Evolutionary conservation across 2,797 vertebrate species (phyloP).

Genomic region (Pipistrellus pipistrellus): DNA sequence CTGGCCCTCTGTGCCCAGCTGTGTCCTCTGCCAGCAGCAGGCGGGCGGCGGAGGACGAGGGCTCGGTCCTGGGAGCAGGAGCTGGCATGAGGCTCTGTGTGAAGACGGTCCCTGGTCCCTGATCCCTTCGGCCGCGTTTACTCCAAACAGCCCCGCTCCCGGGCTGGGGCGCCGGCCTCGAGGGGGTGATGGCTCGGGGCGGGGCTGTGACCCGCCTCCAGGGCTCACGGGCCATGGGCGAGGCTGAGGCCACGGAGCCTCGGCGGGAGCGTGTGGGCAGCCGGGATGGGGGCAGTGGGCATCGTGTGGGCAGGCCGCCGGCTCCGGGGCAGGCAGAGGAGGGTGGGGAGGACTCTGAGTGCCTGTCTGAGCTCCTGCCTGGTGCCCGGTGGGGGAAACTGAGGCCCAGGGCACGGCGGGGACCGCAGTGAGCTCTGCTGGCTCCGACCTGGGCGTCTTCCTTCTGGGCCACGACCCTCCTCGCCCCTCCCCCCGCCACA

Average conservation of each 20-base stretch:
- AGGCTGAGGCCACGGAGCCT: background rate
- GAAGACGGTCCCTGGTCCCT: too few relatives aligned
- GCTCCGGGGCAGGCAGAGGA: background rate
- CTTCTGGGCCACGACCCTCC: background rate
- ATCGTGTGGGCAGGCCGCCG: background rate
- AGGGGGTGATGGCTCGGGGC: rapidly evolving
- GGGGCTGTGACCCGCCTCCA: background rate
- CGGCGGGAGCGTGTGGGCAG: background rate
- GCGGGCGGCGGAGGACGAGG: too few relatives aligned
- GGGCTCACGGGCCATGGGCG: background rate
- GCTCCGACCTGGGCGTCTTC: background rate
- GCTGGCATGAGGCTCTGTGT: too few relatives aligned
- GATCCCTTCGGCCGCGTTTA: too few relatives aligned
- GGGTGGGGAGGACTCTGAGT: rapidly evolving
- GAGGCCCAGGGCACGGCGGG: background rate
- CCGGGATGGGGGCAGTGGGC: rapidly evolving
- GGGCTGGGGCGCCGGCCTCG: too few relatives aligned
- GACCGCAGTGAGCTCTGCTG: background rate
- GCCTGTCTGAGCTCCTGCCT: rapidly evolving
- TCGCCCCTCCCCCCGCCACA: too few relatives aligned
- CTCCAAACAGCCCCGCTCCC: too few relatives aligned
- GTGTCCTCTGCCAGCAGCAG: background rate
- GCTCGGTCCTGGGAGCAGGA: too few relatives aligned
- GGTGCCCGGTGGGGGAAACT: background rate
- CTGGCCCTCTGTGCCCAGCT: too few relatives aligned